Percentiles rank a stretch among this genome's conserved stretches.
phyloP scores from a whole-genome alignment of 2,113 vertebrate species.

The Clinocottus analis region DNA sequence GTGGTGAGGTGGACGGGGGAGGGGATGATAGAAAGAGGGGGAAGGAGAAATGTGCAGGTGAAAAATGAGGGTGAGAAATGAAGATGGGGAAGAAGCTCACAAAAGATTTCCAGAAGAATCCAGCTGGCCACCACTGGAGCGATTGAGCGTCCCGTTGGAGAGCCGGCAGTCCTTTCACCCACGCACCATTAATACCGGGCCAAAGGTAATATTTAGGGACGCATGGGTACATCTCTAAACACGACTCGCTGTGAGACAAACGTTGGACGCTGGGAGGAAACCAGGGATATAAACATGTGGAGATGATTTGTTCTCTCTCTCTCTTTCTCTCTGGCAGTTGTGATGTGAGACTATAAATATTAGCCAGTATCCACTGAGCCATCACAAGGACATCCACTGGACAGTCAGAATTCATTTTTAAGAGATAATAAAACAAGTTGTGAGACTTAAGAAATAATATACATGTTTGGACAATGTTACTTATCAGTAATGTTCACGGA shows the following conservation, averaged over 20 bases:
- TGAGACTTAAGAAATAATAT: not conserved
- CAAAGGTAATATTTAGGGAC: constrained; percentile 68
- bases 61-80: not conserved
- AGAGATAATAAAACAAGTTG: not conserved
- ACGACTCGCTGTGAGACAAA: constrained; percentile 48
- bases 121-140: constrained; percentile 25
- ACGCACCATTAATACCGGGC: constrained; percentile 15
- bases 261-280: constrained; percentile 42
- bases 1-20: not conserved
- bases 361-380: constrained; percentile 15
- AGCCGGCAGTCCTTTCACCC: constrained; percentile 23
- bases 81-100: constrained; percentile 9
- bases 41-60: not conserved
- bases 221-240: constrained; percentile 67
- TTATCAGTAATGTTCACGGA: not conserved
- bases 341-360: constrained; percentile 71
- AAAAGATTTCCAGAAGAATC: constrained; percentile 6
- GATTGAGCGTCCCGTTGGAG: not conserved
- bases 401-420: not conserved
- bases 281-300: constrained; percentile 44
- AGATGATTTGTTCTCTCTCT: not conserved
- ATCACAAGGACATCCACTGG: constrained; percentile 41
- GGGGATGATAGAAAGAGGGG: not conserved
- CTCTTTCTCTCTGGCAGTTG: not conserved
- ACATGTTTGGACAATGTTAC: constrained; percentile 44